Evolutionary conservation across 2,113 vertebrate species (phyloP).

Genomic region (Oreochromis spilurus): DNA sequence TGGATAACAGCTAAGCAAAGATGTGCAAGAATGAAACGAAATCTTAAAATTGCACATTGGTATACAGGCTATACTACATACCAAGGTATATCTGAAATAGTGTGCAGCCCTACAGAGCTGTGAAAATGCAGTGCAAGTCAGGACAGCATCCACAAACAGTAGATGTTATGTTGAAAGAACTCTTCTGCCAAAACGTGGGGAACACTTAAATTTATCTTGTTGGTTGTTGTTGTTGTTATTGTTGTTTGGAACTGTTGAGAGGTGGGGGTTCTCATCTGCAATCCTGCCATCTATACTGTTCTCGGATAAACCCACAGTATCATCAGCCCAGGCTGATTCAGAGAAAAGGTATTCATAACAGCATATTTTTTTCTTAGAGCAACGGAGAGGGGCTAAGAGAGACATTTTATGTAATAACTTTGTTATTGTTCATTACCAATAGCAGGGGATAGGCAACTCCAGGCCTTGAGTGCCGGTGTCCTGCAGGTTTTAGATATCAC

Average conservation of each 20-base stretch:
- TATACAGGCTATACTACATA: not conserved
- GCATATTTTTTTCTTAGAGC: not conserved
- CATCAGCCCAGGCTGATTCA: not conserved
- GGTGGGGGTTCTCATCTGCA: not conserved
- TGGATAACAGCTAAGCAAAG: not conserved
- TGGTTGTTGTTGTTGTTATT: not conserved
- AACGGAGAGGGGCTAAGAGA: not conserved
- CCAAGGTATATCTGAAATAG: not conserved
- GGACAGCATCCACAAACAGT: not conserved
- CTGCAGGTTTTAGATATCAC: not conserved
- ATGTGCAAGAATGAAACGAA: not conserved
- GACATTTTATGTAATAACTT: not conserved
- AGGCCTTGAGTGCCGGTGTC: not conserved
- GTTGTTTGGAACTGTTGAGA: not conserved
- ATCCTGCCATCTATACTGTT: not conserved
- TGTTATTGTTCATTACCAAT: not conserved
- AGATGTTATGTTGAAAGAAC: not conserved
- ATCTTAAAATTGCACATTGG: not conserved
- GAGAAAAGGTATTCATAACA: not conserved
- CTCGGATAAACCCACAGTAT: not conserved
- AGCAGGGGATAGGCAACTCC: not conserved
- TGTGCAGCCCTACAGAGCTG: not conserved
- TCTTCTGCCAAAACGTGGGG: not conserved
- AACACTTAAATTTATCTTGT: not conserved
- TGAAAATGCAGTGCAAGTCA: not conserved